phyloP scores from a whole-genome alignment of 1,140 invertebrate genomes.

The Pogonus chalceus region DNA sequence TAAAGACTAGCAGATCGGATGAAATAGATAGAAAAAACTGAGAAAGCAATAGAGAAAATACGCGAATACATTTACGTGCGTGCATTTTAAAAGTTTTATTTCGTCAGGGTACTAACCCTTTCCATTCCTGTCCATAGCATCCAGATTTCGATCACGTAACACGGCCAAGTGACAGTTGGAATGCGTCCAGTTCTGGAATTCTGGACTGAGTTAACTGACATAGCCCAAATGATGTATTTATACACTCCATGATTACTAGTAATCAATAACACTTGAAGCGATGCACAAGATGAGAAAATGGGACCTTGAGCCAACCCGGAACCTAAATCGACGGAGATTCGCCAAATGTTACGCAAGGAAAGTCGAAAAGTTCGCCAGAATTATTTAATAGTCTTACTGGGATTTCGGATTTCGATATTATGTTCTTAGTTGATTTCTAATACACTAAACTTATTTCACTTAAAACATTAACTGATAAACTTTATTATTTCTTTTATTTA shows the following conservation, averaged over 20 bases:
- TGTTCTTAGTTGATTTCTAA: no score
- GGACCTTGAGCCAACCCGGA: not conserved
- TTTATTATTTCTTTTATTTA: no score
- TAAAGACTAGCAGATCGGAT: not conserved
- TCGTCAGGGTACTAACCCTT: not conserved
- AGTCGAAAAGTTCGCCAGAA: no score
- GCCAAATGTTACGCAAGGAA: no score
- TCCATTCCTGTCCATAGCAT: not conserved
- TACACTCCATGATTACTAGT: constrained; percentile 5
- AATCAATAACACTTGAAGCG: constrained; percentile 3
- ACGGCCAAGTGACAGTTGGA: not conserved
- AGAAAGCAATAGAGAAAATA: no score
- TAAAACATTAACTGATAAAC: no score
- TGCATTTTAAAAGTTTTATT: constrained; percentile 4
- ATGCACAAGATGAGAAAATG: not conserved
- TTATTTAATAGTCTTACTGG: no score
- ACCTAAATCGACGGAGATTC: not conserved
- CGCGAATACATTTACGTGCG: no score
- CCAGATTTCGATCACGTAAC: not conserved
- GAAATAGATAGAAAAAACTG: not conserved
- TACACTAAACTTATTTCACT: no score
- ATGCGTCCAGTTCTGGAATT: not conserved
- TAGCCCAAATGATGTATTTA: constrained; percentile 1
- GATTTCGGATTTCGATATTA: no score
- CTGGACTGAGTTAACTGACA: not conserved